phyloP scores from a whole-genome alignment of 2,888 invertebrate species.

The Drosophila koepferae region DNA sequence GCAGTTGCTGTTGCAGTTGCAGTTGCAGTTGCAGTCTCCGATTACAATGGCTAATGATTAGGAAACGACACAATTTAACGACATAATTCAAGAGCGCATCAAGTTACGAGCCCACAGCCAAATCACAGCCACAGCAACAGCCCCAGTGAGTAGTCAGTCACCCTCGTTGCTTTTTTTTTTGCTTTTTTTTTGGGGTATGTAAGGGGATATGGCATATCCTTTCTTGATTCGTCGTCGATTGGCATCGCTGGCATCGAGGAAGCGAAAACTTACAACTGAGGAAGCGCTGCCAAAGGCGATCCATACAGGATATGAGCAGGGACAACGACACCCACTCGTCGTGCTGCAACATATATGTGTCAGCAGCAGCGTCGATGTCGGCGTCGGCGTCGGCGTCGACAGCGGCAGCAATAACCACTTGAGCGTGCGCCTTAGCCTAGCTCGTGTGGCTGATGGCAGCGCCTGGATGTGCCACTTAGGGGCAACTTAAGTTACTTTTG shows the following conservation, averaged over 20 bases:
- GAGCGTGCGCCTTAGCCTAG: conserved; percentile 55
- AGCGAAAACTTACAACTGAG: conserved; percentile 83
- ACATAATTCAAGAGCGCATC: conserved; percentile 80
- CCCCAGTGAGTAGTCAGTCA: background rate
- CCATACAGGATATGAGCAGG: conserved; percentile 63
- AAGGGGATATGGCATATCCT: conserved; percentile 82
- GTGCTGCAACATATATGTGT: conserved; percentile 58
- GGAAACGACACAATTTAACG: conserved; percentile 80
- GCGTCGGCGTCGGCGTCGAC: too few species aligned
- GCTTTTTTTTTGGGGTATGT: conserved; percentile 36
- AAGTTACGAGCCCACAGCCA: conserved; percentile 55
- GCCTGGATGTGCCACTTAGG: conserved; percentile 57
- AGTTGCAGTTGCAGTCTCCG: conserved; percentile 41
- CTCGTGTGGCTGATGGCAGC: conserved; percentile 1
- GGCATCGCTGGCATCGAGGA: conserved; percentile 68
- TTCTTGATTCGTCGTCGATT: conserved; percentile 67
- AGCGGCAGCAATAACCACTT: conserved; percentile 46
- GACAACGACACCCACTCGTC: conserved; percentile 53
- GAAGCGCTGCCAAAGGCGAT: conserved; percentile 62
- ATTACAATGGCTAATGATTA: conserved; percentile 73
- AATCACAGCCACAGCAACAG: conserved; percentile 30
- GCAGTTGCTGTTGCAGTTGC: conserved; percentile 22
- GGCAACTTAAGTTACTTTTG: conserved; percentile 65
- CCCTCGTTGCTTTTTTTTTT: conserved; percentile 1
- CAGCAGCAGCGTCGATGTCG: conserved; percentile 12